Conservation (phyloP, 2,888 invertebrate genomes). For the Melanchra persicariae region DNA sequence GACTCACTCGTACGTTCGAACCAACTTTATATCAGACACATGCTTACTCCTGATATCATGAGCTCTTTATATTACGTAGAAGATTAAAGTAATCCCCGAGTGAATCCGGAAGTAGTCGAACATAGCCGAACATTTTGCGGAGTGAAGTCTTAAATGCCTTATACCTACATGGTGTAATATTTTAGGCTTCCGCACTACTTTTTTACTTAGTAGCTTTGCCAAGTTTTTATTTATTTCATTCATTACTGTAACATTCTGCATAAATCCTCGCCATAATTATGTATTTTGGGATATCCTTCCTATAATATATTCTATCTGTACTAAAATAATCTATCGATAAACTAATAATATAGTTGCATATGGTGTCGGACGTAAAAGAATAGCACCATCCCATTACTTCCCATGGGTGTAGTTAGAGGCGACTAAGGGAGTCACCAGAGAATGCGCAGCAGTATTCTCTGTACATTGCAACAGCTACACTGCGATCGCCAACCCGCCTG, state of each 20-base stretch:
- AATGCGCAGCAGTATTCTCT: no score
- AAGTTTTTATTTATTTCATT: slow-evolving; percentile 13
- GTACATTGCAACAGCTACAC: no score
- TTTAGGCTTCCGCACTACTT: slow-evolving; percentile 27
- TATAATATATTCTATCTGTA: no score
- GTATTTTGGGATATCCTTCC: no score
- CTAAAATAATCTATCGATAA: no score
- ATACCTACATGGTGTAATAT: slow-evolving; percentile 40
- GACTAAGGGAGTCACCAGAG: no score
- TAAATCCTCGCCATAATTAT: neutral
- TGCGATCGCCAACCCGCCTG: no score
- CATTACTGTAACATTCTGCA: neutral
- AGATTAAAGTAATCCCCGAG: slow-evolving; percentile 37
- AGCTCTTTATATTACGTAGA: slow-evolving; percentile 14
- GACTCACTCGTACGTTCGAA: neutral
- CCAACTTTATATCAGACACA: slow-evolving; percentile 3
- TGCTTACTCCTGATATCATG: slow-evolving; percentile 3
- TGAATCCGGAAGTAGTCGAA: slow-evolving; percentile 31
- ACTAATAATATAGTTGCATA: no score
- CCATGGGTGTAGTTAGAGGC: no score
- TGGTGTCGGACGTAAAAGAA: no score
- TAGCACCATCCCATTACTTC: no score
- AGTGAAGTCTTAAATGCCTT: slow-evolving; percentile 20
- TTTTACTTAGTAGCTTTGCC: slow-evolving; percentile 15
- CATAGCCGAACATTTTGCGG: slow-evolving; percentile 14